Base-by-base conservation (phyloP, 2,797 vertebrate species). In the Chromobotia macracanthus region DNA sequence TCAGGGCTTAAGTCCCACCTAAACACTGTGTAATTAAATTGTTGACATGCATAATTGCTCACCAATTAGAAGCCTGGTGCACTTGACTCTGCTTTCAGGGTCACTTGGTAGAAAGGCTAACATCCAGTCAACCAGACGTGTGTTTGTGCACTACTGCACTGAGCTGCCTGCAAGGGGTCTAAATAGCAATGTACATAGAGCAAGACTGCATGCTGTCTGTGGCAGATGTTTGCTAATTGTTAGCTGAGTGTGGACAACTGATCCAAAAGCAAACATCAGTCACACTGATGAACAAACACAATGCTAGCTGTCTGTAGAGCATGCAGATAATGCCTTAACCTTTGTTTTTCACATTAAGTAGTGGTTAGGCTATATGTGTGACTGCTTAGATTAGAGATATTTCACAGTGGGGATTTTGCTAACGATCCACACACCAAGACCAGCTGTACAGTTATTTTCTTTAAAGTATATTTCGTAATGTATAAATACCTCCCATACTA, bases 221-320 rank as follows among this genome's bases (percentile, higher is more conserved):
- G 60, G 67, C 81, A 86, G 77, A 90, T 89, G 88, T 88, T 89
- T 91, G 82, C 84, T 91, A 90, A 92, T 92, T 87, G 83, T 82
- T 83, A 79, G 82, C 87, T 6, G 70, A 21, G 67, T 68, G 77
- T 72, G 84, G 77, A 80, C 75, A 77, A 75, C 71, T 74, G 80
- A 86, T 80, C 74, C 70, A 72, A 79, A 48, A 75, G 81, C 81
- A 84, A 85, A 84, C 81, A 81, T 15, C 77, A 73, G 68, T 77
- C 71, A 68, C 44, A 44, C 25, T 16, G n/a, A 61, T 35, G 75
- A 70, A 83, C 44, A 69, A 60, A 81, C 65, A 60, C 75, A 69
- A 55, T 55, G n/a, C 63, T 77, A 65, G 75, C 58, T 44, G 80
- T 69, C 23, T 64, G 46, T 64, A 53, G 61, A 50, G 77, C 41